Base-by-base conservation (phyloP, 2,888 invertebrate genomes). In the Zygaena filipendulae region DNA sequence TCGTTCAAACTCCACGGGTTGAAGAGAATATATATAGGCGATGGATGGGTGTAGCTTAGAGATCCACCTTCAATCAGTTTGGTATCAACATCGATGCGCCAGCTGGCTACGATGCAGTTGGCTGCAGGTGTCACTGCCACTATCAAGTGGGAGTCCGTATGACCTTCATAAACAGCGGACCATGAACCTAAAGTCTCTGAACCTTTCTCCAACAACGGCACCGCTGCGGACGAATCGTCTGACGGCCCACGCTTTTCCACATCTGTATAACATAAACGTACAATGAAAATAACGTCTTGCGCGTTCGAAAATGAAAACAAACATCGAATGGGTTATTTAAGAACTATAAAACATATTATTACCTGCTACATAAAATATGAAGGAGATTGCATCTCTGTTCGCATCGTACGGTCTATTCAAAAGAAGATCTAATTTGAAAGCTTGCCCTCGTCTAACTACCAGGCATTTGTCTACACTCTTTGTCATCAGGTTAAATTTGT, bases 1-100 rank as follows among this genome's bases (percentile, higher is more conserved):
- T 88, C 88, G 26, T 83, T 82, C 18, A 80, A 67, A 55, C 91
- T 90, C 96, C 96, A 96, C 0, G 95, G 91, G 70, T 96, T 96
- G 56, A 92, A 96, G 2, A 96, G 81, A 1, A 96, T 68, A 52
- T 90, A 94, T 38, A 95, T 84, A 9, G 87, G 86, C 29, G 87
- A 83, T 3, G 88, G 86, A 54, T 91, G 86, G n/a, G 87, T 85
- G 60, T 87, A 91, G 40, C 90, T 90, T 30, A 90, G 77, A 0
- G 91, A 86, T 21, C 85, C 86, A 29, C 86, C 85, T 25, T 83
- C 82, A 25, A 81, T 82, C 27, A 87, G 68, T 60, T 87, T 92
- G 0, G 92, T 91, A 47, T 94, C 93, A 10, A 94, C 83, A 27
- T 93, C 93, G 46, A 94, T 62, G 32, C 83, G 85, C 94, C 95